Conservation (phyloP, 23 tunicate species). For the Botrylloides violaceus region DNA sequence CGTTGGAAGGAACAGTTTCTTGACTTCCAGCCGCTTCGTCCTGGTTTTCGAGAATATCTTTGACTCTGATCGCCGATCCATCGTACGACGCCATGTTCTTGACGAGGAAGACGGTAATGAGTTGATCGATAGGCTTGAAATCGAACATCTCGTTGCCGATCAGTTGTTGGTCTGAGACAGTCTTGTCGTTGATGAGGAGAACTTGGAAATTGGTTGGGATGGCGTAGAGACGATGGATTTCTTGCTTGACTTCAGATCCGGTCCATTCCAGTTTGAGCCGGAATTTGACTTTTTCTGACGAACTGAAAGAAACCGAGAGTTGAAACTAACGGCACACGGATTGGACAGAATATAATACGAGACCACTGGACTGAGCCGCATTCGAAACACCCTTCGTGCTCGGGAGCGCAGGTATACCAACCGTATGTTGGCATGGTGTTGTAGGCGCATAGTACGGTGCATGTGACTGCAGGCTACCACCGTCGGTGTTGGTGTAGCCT, state of each 20-base stretch:
- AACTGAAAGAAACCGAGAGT: too few relatives aligned
- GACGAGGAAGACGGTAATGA: not conserved
- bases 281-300: conserved; percentile 8
- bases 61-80: conserved; percentile 3
- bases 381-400: too few relatives aligned
- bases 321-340: too few relatives aligned
- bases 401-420: too few relatives aligned
- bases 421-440: too few relatives aligned
- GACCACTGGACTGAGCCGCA: too few relatives aligned
- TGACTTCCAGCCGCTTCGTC: too few relatives aligned
- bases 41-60: not conserved
- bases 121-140: not conserved
- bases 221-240: not conserved
- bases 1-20: not conserved
- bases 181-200: not conserved
- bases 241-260: conserved; percentile 3
- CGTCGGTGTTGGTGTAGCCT: too few relatives aligned
- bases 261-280: conserved; percentile 5
- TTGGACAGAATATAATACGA: too few relatives aligned
- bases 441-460: too few relatives aligned
- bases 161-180: conserved; percentile 10
- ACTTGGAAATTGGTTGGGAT: not conserved
- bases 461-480: too few relatives aligned
- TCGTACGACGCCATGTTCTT: not conserved
- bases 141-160: not conserved